Evolutionary conservation across 2,113 vertebrate genomes (phyloP).

Genomic region (Myrmecophaga tridactyla): DNA sequence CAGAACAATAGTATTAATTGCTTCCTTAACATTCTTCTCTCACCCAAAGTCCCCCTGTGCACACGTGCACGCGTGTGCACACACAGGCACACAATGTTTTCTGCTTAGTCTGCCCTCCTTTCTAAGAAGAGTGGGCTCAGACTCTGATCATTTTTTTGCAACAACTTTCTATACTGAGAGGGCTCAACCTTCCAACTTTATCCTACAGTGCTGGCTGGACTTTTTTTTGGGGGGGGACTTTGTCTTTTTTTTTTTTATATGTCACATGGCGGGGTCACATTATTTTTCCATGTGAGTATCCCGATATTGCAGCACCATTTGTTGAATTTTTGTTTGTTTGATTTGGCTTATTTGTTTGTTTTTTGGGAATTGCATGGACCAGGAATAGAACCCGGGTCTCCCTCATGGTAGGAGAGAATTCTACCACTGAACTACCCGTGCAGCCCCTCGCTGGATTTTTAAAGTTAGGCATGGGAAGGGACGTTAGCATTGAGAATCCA

Average conservation of each 20-base stretch:
- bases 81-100: neutral
- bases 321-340: too few relatives aligned
- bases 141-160: neutral
- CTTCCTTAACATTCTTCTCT: neutral
- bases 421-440: too few relatives aligned
- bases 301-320: too few relatives aligned
- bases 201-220: neutral
- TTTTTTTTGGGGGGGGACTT: too few relatives aligned
- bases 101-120: neutral
- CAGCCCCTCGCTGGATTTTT: neutral
- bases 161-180: neutral
- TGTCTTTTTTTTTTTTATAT: too few relatives aligned
- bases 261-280: too few relatives aligned
- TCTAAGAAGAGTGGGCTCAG: neutral
- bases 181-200: neutral
- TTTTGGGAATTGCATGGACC: too few relatives aligned
- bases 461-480: neutral
- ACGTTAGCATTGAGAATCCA: neutral
- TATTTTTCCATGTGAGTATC: too few relatives aligned
- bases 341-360: too few relatives aligned
- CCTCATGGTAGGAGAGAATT: too few relatives aligned
- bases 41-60: neutral
- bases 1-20: neutral
- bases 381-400: too few relatives aligned
- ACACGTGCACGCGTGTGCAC: too few relatives aligned